Evolutionary conservation across 2,888 invertebrate genomes (phyloP).

Genomic region (Hemistola chrysoprasaria): DNA sequence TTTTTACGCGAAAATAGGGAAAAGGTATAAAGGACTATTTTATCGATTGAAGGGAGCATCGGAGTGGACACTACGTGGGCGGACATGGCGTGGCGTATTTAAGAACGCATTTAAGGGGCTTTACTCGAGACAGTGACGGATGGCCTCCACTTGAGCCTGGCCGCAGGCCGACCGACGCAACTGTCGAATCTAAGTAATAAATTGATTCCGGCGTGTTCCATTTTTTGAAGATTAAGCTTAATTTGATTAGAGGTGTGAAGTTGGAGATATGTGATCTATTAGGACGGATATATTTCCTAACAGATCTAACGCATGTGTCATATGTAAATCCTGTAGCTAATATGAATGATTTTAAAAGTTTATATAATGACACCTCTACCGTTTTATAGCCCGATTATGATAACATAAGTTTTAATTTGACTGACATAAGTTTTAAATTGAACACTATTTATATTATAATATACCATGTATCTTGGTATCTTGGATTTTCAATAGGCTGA

Average conservation of each 20-base stretch:
- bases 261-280: slow-evolving; percentile 1
- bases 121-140: slow-evolving; percentile 71
- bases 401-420: no score
- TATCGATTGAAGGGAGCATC: slow-evolving; percentile 52
- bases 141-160: slow-evolving; percentile 53
- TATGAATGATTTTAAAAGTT: no score
- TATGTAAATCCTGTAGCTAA: no score
- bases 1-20: slow-evolving; percentile 15
- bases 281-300: no score
- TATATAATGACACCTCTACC: no score
- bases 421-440: no score
- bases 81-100: slow-evolving; percentile 51
- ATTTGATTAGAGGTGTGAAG: slow-evolving; percentile 20
- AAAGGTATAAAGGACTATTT: slow-evolving; percentile 35
- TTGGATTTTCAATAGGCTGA: no score
- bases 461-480: no score
- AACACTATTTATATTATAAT: no score
- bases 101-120: slow-evolving; percentile 71
- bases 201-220: slow-evolving; percentile 41
- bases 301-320: no score
- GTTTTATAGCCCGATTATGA: no score
- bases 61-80: slow-evolving; percentile 50
- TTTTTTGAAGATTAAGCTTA: slow-evolving; percentile 28
- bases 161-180: slow-evolving; percentile 36
- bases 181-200: slow-evolving; percentile 53